Base-by-base conservation (phyloP, 92 coral and sea anemone species). In the Pocillopora meandrina region DNA sequence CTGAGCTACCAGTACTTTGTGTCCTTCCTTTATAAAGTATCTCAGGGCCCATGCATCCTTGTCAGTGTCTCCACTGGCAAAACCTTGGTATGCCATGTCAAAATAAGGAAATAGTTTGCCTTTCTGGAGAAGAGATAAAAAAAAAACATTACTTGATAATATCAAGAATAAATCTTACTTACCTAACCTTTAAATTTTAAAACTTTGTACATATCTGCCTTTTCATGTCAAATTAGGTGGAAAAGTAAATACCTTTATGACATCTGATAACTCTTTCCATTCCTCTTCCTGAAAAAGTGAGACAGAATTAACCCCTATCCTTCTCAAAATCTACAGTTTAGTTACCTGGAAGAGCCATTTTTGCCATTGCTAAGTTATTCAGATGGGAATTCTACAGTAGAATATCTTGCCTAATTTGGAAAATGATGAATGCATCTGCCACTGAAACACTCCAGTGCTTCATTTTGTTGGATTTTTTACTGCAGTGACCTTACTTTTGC, bases 81-180 rank as follows among this genome's bases (percentile, higher is more conserved):
- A 96, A 10, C 99, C 99, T 92, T 96, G 99, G 92, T 96, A 96
- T 0, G 99, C 99, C 99, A 96, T 96, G 94, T 96, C 99, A 73
- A 96, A 96, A 80, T 87, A 96, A 69, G 99, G 98, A 76, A 90
- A 92, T 81, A 96, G 90, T 59, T 94, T 87, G 20, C 95, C 88
- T 81, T 92, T 90, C 98, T 95, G 74, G 20, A 77, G 78, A 55
- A 14, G 21, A 5, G 8, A 69, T 18, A 12, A 55, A n/a, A 82
- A 59, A 42, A 42, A 42, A 42, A 42, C 52, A 42, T 3, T 3
- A 42, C 52, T 42, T 0, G 52, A 42, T 42, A 42, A 42, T 5
- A 42, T 42, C 52, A 42, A 42, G 52, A 42, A 42, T 0, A 42
- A 3, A 42, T 42, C 4, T 42, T 42, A 42, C 52, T 7, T 42